Conservation (phyloP, 2,888 invertebrate species). For the Ophion costatus region DNA sequence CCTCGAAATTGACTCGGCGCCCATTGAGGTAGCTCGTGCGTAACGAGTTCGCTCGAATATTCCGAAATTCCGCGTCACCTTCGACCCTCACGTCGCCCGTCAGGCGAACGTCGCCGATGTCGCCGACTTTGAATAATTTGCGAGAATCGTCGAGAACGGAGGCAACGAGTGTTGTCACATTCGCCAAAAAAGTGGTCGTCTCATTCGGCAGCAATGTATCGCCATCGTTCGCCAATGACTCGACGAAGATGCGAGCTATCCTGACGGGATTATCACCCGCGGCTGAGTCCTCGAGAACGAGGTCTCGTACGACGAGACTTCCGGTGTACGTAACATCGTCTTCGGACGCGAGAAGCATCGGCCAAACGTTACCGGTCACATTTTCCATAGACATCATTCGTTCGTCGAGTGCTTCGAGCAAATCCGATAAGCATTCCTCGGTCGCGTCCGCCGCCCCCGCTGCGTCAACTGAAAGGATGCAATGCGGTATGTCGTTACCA, state of each 20-base stretch:
- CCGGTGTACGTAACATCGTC: slow-evolving; percentile 63
- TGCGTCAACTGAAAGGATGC: slow-evolving; percentile 58
- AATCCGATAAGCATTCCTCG: slow-evolving; percentile 69
- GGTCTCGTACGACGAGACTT: slow-evolving; percentile 64
- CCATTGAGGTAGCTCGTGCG: slow-evolving; percentile 70
- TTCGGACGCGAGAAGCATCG: slow-evolving; percentile 63
- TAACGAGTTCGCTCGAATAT: slow-evolving; percentile 71
- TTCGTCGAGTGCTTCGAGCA: slow-evolving; percentile 68
- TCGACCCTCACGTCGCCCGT: slow-evolving; percentile 66
- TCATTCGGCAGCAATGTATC: slow-evolving; percentile 45
- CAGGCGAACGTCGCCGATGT: slow-evolving; percentile 44
- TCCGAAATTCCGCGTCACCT: slow-evolving; percentile 69
- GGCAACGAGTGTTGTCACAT: background rate
- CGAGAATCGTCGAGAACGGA: slow-evolving; percentile 31
- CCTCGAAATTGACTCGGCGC: slow-evolving; percentile 46
- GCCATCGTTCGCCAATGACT: background rate
- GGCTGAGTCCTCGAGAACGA: slow-evolving; percentile 68
- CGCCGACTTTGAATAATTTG: slow-evolving; percentile 20
- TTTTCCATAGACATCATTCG: slow-evolving; percentile 70
- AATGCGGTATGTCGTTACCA: background rate
- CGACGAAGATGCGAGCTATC: slow-evolving; percentile 12
- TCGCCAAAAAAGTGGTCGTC: background rate
- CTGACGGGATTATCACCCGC: slow-evolving; percentile 16
- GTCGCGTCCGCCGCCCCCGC: slow-evolving; percentile 50
- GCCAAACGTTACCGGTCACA: slow-evolving; percentile 67